Evolutionary conservation across 2,113 vertebrate genomes (phyloP), one percentile per base, ranked within the genome.

Genomic region (Oenanthe melanoleuca): DNA sequence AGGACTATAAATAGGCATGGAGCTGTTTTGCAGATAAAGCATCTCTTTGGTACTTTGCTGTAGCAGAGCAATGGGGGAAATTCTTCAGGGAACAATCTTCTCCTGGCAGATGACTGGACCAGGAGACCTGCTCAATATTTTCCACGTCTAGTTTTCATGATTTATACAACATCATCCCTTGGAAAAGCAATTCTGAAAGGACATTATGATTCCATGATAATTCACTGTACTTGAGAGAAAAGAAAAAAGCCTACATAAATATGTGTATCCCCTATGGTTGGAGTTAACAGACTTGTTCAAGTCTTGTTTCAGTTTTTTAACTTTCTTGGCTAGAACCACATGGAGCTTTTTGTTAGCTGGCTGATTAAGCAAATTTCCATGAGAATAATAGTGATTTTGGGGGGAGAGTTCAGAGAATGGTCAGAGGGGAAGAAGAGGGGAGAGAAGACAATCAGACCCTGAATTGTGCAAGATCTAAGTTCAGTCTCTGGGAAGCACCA

Each of bases 21-120:
- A 83, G 49, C 75, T 95, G 71, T 78, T 91, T 69, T 96, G 75
- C 74, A 94, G 81, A 80, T 94, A 89, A 96, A 92, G 64, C 56
- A 74, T 86, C 85, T 67, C 93, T 45, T 38, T 82, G 53, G n/a
- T 94, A 24, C 40, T 86, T 86, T 56, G 38, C 67, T 85, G 80
- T 64, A 75, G 61, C 67, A 77, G 47, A 86, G 42, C 66, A 70
- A 44, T 47, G 69, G 75, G 79, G 64, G n/a, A 95, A 90, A 95
- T 80, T 95, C 93, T 90, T 60, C 85, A 86, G 94, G 94, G 94
- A 95, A 78, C 92, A 94, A 94, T 96, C 82, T 92, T 66, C 80
- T 90, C 25, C 47, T 80, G 85, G 85, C 93, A 60, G 82, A 94
- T 71, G 71, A 92, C 40, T 88, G 89, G 92, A 92, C 74, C 71